Conservation (phyloP, 2,797 vertebrate genomes). For the Semotilus atromaculatus region DNA sequence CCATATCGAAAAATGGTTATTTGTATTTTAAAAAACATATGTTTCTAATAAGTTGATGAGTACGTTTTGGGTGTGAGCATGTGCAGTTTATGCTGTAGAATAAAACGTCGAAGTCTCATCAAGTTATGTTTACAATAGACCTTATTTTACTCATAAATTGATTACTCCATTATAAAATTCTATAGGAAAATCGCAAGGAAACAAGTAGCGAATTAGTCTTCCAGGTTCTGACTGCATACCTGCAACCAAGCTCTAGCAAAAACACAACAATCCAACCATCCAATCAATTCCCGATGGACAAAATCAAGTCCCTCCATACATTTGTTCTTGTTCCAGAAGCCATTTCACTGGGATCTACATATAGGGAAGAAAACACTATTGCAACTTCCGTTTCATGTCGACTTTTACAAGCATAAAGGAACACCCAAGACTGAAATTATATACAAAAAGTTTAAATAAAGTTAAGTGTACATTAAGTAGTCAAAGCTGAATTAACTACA, state of each 20-base stretch:
- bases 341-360: too few relatives aligned
- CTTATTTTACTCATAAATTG: background rate
- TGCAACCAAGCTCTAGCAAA: background rate
- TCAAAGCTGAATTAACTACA: background rate
- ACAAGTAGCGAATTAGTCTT: background rate
- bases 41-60: too few relatives aligned
- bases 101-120: background rate
- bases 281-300: background rate
- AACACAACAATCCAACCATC: background rate
- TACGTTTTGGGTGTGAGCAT: too few relatives aligned
- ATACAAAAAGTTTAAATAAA: background rate
- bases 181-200: background rate
- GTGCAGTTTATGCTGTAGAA: background rate
- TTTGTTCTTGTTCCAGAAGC: too few relatives aligned
- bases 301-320: background rate
- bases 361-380: background rate
- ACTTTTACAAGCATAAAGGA: background rate
- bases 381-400: background rate
- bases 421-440: background rate
- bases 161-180: background rate
- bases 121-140: background rate
- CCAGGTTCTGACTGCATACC: background rate
- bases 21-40: too few relatives aligned
- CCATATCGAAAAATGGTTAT: too few relatives aligned
- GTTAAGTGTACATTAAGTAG: background rate